Conservation (phyloP, 2,113 vertebrate species). For the Oncorhynchus clarkii region DNA sequence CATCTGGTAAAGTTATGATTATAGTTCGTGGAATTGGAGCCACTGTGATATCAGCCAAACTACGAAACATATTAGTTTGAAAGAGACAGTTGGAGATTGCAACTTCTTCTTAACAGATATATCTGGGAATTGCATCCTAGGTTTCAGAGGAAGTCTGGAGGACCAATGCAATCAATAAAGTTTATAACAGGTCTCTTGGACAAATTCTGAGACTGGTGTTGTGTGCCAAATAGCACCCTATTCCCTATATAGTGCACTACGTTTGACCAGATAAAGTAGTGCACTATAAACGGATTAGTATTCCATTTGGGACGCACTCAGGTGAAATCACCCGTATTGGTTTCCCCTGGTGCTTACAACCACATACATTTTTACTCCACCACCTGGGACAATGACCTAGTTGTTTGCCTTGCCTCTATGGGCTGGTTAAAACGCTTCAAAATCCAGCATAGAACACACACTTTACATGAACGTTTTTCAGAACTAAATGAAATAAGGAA, state of each 20-base stretch:
- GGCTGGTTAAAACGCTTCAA: neutral
- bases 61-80: conserved; percentile 26
- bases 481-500: neutral
- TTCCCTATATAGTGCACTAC: no score
- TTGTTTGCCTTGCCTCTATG: neutral
- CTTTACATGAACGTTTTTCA: no score
- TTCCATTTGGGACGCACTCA: no score
- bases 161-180: neutral
- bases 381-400: neutral
- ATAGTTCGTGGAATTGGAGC: neutral
- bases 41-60: conserved; percentile 19
- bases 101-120: neutral
- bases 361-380: conserved; percentile 8
- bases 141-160: neutral
- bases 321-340: neutral
- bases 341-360: neutral
- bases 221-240: no score
- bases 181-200: neutral
- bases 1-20: conserved; percentile 34
- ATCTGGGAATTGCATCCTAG: neutral
- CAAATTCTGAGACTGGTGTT: neutral
- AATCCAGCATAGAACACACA: neutral
- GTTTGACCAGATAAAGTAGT: no score
- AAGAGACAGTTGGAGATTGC: conserved; percentile 6
- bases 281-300: no score